Evolutionary conservation across 1,140 invertebrate genomes (phyloP).

Genomic region (Aphaenogaster rudis): DNA sequence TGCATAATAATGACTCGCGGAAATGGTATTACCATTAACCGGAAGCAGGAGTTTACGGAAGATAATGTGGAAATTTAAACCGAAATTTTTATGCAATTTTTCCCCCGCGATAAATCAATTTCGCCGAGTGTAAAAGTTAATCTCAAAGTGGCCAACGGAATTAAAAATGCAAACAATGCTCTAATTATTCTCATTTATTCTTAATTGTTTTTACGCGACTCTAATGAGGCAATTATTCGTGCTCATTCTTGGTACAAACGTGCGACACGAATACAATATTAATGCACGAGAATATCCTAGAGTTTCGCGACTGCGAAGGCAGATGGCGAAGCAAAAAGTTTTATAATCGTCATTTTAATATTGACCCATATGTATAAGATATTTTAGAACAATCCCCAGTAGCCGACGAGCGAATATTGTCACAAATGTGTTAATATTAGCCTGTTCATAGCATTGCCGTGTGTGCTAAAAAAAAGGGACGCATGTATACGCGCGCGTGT

Average conservation of each 20-base stretch:
- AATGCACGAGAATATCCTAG: neutral
- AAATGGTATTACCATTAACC: slow-evolving; percentile 52
- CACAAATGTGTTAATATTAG: slow-evolving; percentile 13
- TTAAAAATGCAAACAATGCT: neutral
- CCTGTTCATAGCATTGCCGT: neutral
- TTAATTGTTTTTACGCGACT: neutral
- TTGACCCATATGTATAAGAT: neutral
- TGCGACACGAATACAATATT: neutral
- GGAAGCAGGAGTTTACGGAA: slow-evolving; percentile 54
- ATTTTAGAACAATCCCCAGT: neutral
- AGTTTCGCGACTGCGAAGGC: neutral
- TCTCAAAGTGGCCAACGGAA: neutral
- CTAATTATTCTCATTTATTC: neutral
- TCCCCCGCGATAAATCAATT: neutral
- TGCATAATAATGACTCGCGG: slow-evolving; percentile 54
- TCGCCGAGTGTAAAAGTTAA: slow-evolving; percentile 4
- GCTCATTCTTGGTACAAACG: neutral
- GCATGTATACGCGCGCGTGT: neutral
- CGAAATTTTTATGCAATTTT: slow-evolving; percentile 14
- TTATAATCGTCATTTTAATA: slow-evolving; percentile 22
- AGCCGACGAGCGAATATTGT: slow-evolving; percentile 3
- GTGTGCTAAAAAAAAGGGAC: neutral
- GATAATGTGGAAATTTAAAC: slow-evolving; percentile 28
- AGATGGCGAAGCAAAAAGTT: neutral
- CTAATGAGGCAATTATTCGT: neutral